Base-by-base conservation (phyloP, 2,797 vertebrate species). In the Sternarchorhynchus goeldii region DNA sequence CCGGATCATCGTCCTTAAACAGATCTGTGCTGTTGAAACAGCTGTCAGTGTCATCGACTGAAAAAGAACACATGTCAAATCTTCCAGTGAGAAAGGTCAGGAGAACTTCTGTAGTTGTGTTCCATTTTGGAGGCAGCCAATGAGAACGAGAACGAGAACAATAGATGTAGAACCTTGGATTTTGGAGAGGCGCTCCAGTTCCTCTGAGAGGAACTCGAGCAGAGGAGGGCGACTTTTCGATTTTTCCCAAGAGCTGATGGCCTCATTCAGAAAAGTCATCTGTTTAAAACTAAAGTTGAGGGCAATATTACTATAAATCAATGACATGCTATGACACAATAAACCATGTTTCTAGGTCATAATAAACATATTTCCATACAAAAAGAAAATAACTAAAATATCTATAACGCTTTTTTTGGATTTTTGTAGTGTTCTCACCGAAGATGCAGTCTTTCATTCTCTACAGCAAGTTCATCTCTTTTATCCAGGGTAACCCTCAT, bases 1-100 rank as follows among this genome's bases (percentile, higher is more conserved):
- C 55, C 4, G 90, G 93, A 74, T 90, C 87, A 1, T 93, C 90
- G 0, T 89, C 84, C 82, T 92, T 88, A 66, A 90, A 85, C 70
- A 86, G 34, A 72, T 81, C 81, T 0, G 63, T 6, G 2, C 76
- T 20, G 6, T 76, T 20, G 78, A 31, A 50, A 45, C 34, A 1
- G 16, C 2, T 29, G 14, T 39, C 36, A 25, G 73, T 18, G 41
- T 87, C 82, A 73, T 4, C 68, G 29, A 68, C 86, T 86, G 41
- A 10, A 79, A 29, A 14, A 77, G 8, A 60, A 65, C 34, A n/a
- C 16, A 18, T 5, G 53, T 29, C 29, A 7, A 60, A 12, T 31
- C 16, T 16, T n/a, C 17, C 7, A 3, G 1, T 34, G 25, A 69
- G 10, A 6, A 50, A 3, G 6, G 34, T 45, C 4, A 50, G 7